phyloP scores from a whole-genome alignment of 2,113 vertebrate genomes.

The rabbit (Oryctolagus cuniculus) region DNA sequence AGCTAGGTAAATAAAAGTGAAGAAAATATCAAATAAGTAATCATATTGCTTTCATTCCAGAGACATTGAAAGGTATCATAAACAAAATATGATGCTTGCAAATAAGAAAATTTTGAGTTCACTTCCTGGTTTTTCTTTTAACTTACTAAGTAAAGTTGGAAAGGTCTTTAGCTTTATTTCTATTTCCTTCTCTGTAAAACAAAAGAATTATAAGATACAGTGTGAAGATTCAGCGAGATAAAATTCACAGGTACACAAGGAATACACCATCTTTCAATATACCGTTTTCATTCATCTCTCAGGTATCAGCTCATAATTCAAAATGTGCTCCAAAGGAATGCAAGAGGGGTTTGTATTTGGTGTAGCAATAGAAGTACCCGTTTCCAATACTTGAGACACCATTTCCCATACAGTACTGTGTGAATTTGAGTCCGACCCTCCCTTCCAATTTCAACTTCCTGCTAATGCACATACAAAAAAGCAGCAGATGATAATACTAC shows the following conservation, averaged over 20 bases:
- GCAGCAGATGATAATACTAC: too few relatives aligned
- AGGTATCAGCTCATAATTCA: neutral
- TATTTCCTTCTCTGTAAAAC: constrained; percentile 25
- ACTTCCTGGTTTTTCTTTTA: neutral
- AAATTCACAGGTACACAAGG: neutral
- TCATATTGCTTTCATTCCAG: neutral
- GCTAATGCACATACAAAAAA: too few relatives aligned
- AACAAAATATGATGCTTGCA: neutral
- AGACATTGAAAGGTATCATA: neutral
- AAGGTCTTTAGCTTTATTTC: neutral
- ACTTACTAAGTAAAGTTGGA: constrained; percentile 3
- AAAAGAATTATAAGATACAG: neutral
- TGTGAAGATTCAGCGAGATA: constrained; percentile 1
- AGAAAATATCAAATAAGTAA: neutral
- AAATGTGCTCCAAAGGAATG: neutral
- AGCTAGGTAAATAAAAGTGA: neutral
- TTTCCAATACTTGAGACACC: too few relatives aligned
- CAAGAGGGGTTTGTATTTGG: neutral
- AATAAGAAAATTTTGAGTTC: neutral
- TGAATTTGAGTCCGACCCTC: too few relatives aligned
- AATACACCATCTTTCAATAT: neutral
- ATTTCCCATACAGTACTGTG: too few relatives aligned
- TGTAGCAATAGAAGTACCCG: too few relatives aligned
- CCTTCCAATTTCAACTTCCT: too few relatives aligned
- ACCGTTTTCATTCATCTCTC: neutral